These are phyloP conservation scores for Muscina levida DNA, from an alignment of 2,888 invertebrate species.

Conservation along the genomic window DNA sequence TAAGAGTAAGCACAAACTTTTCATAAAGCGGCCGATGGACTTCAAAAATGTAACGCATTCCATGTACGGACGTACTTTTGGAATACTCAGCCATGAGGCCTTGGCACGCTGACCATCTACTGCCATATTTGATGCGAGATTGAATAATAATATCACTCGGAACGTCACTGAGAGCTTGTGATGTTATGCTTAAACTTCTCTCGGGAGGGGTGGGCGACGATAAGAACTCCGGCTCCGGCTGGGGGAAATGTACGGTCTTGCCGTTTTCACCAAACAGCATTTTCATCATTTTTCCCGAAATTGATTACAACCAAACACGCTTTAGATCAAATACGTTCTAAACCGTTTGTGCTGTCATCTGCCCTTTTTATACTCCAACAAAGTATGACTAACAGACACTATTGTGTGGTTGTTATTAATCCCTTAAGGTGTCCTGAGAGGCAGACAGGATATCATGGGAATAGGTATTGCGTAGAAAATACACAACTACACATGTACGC, in stretches of 20 bases:
- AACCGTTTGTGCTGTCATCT: slow-evolving; percentile 9
- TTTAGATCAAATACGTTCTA: slow-evolving; percentile 5
- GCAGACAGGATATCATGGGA: slow-evolving; percentile 15
- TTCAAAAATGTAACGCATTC: slow-evolving; percentile 77
- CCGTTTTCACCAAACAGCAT: slow-evolving; percentile 54
- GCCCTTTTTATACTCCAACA: slow-evolving; percentile 54
- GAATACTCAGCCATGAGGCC: slow-evolving; percentile 77
- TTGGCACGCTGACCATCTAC: slow-evolving; percentile 73
- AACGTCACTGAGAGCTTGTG: slow-evolving; percentile 76
- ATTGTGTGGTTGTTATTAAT: background rate
- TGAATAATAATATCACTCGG: slow-evolving; percentile 77
- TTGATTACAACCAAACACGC: background rate
- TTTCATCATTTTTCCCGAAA: background rate
- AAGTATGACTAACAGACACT: background rate
- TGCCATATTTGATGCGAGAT: slow-evolving; percentile 77
- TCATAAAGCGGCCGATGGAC: slow-evolving; percentile 76
- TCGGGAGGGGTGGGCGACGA: slow-evolving; percentile 67
- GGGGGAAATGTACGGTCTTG: slow-evolving; percentile 59
- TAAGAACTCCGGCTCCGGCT: slow-evolving; percentile 70
- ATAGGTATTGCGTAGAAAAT: background rate
- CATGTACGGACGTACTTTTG: slow-evolving; percentile 76
- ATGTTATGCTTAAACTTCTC: slow-evolving; percentile 72
- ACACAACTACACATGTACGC: too few relatives aligned
- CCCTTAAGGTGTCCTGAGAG: background rate
- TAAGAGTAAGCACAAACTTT: slow-evolving; percentile 70